Evolutionary conservation across 2,888 invertebrate species (phyloP).

Genomic region (Eupithecia pulchellata): DNA sequence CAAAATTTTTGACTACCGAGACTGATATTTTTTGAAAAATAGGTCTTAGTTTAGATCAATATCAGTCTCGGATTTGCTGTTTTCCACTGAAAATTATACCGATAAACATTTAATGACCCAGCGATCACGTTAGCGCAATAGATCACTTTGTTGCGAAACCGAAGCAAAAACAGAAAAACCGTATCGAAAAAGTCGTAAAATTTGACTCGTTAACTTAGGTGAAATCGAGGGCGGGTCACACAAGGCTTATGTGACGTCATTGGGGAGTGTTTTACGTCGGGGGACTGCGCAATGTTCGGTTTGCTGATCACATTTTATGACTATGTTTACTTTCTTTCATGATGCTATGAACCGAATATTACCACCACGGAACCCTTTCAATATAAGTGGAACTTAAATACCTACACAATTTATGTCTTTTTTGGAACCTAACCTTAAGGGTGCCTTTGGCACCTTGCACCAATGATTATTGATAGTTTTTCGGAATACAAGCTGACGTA

Average conservation of each 20-base stretch:
- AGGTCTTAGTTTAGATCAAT: no score
- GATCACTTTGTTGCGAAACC: not conserved
- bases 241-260: conserved; percentile 28
- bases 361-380: not conserved
- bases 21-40: not conserved
- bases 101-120: not conserved
- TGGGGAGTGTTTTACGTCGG: conserved; percentile 23
- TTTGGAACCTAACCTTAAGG: not conserved
- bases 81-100: not conserved
- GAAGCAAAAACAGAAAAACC: not conserved
- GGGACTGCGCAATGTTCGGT: conserved; percentile 8
- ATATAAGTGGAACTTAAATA: not conserved
- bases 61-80: not conserved
- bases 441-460: not conserved
- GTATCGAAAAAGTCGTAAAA: conserved; percentile 16
- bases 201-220: conserved; percentile 26
- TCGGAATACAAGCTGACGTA: not conserved
- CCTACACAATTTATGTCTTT: not conserved
- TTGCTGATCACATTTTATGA: conserved; percentile 21
- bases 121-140: not conserved
- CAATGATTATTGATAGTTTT: not conserved
- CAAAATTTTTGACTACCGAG: not conserved
- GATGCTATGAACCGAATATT: conserved; percentile 5
- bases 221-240: conserved; percentile 22
- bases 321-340: conserved; percentile 14